phyloP scores from a whole-genome alignment of 2,888 invertebrate genomes.

The Lasioglossum lativentre region DNA sequence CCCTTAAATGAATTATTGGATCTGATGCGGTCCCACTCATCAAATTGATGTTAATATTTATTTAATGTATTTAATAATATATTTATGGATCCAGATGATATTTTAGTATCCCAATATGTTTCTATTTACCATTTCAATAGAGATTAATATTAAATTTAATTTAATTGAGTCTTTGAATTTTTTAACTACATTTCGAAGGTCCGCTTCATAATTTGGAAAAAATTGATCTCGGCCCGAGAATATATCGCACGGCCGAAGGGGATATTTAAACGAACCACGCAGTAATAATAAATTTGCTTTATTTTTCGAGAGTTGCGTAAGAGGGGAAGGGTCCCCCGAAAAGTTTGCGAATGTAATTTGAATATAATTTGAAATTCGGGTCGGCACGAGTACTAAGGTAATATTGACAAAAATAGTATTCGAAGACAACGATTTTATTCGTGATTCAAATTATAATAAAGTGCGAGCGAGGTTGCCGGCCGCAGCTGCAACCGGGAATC shows the following conservation, averaged over 20 bases:
- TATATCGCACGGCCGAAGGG: background rate
- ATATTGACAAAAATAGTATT: slow-evolving; percentile 19
- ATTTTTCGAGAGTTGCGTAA: background rate
- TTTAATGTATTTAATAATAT: background rate
- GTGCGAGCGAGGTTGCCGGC: slow-evolving; percentile 28
- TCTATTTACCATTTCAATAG: background rate
- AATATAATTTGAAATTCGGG: background rate
- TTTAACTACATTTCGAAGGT: background rate
- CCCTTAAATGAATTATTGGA: background rate
- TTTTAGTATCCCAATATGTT: too few relatives aligned
- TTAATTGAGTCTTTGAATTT: background rate
- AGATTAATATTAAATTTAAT: background rate
- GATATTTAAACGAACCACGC: background rate
- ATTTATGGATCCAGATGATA: background rate
- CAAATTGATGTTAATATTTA: background rate
- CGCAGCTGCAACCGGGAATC: slow-evolving; percentile 55
- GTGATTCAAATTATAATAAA: slow-evolving; percentile 60
- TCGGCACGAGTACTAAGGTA: background rate
- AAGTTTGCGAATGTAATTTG: background rate
- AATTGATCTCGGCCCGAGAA: background rate
- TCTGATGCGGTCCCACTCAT: background rate
- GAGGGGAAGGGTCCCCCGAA: background rate
- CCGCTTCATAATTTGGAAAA: background rate
- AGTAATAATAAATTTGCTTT: background rate
- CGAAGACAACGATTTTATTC: slow-evolving; percentile 19